phyloP scores from a whole-genome alignment of 2,888 invertebrate genomes.

The Teinopalpus imperialis region DNA sequence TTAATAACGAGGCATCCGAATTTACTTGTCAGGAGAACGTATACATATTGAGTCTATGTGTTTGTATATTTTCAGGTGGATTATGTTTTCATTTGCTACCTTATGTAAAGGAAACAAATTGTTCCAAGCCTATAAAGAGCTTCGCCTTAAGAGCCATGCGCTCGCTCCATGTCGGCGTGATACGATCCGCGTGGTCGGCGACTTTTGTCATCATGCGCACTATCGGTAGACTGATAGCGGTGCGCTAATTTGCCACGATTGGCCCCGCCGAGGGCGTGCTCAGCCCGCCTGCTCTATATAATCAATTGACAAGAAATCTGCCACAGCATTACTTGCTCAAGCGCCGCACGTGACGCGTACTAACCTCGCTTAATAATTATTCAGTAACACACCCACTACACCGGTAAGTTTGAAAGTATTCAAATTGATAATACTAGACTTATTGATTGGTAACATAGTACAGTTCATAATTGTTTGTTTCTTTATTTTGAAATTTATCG shows the following conservation, averaged over 20 bases:
- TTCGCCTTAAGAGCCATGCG: conserved; percentile 68
- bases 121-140: no score
- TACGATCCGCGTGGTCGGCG: conserved; percentile 58
- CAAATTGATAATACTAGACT: not conserved
- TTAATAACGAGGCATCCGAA: no score
- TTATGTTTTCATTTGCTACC: no score
- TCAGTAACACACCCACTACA: conserved; percentile 27
- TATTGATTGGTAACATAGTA: no score
- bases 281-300: conserved; percentile 61
- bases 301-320: conserved; percentile 36
- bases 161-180: conserved; percentile 48
- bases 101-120: no score
- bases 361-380: conserved; percentile 24
- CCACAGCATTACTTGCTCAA: conserved; percentile 49
- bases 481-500: not conserved
- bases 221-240: conserved; percentile 42
- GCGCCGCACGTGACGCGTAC: conserved; percentile 44
- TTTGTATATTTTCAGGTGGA: no score
- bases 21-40: no score
- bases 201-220: conserved; percentile 49
- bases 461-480: no score
- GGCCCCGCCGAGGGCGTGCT: conserved; percentile 69
- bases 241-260: conserved; percentile 55
- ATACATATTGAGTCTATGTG: no score
- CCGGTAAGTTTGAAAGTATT: conserved; percentile 16